A percentile compares a stretch with the other conserved stretches of the same genome.
Conservation (phyloP, 2,888 invertebrate genomes). For the Spisula solida region DNA sequence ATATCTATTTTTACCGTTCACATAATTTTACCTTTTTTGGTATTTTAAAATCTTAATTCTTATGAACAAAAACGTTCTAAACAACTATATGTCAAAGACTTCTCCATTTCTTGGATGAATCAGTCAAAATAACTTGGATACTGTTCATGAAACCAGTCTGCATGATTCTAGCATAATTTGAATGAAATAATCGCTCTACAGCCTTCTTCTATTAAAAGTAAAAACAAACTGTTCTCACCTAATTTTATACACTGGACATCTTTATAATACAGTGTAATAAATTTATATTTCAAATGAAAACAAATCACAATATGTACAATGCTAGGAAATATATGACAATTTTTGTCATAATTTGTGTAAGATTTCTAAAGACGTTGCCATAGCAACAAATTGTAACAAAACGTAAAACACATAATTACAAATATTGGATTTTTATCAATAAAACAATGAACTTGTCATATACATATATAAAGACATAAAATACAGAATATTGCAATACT, state of each 20-base stretch:
- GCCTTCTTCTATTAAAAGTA: no score
- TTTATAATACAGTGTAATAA: slow-evolving; percentile 17
- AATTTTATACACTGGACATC: not conserved
- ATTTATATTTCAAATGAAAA: not conserved
- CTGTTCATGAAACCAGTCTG: no score
- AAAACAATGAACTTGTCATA: not conserved
- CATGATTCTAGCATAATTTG: no score
- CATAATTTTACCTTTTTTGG: no score
- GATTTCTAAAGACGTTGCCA: not conserved
- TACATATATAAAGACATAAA: not conserved
- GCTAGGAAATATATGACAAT: not conserved
- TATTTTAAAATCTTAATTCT: no score
- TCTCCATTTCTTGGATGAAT: no score
- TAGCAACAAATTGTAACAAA: not conserved
- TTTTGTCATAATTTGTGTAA: not conserved
- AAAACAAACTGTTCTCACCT: no score
- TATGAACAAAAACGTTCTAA: no score
- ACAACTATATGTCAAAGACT: no score
- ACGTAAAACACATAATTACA: slow-evolving; percentile 18
- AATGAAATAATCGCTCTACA: no score
- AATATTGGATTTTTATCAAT: not conserved
- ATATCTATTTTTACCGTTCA: no score
- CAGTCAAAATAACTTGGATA: no score
- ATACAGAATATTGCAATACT: slow-evolving; percentile 4
- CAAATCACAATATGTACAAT: slow-evolving; percentile 8